Evolutionary conservation across 1,140 invertebrate species (phyloP).

Genomic region (Druon quercuslanigerum): DNA sequence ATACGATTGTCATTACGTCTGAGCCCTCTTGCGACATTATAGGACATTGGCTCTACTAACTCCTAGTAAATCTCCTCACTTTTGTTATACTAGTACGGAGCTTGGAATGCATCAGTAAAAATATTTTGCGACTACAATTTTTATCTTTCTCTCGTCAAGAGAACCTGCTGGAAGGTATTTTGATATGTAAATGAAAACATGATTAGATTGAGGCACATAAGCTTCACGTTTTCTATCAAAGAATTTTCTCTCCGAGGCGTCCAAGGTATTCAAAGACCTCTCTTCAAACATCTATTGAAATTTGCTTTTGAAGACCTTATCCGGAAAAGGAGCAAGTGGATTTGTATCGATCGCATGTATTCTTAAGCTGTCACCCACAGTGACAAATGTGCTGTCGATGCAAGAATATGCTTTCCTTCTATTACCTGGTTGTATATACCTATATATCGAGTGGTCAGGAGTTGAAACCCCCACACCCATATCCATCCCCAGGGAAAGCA

Average conservation of each 20-base stretch:
- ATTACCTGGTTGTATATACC: constrained; percentile 41
- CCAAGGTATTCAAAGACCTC: not conserved
- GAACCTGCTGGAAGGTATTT: not conserved
- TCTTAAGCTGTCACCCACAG: constrained; percentile 35
- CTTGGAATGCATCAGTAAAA: too few relatives aligned
- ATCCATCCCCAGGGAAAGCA: constrained; percentile 48
- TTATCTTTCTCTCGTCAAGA: too few relatives aligned
- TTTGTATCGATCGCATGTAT: constrained; percentile 11
- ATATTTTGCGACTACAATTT: too few relatives aligned
- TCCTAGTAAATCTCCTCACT: too few relatives aligned
- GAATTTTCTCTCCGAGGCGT: not conserved
- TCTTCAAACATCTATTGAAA: constrained; percentile 16
- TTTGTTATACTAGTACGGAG: too few relatives aligned
- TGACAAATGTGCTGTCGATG: constrained; percentile 57
- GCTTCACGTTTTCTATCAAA: not conserved
- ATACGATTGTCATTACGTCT: constrained; percentile 7
- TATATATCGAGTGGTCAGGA: constrained; percentile 42
- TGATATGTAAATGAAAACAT: not conserved
- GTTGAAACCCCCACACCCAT: constrained; percentile 46
- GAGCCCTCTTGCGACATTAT: not conserved
- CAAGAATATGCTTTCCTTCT: constrained; percentile 54
- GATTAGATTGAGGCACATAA: not conserved
- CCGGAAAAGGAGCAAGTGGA: constrained; percentile 11
- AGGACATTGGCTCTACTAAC: too few relatives aligned
- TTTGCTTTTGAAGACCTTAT: constrained; percentile 5